Conservation (phyloP, 2,888 invertebrate species). For the Melipona beecheii region DNA sequence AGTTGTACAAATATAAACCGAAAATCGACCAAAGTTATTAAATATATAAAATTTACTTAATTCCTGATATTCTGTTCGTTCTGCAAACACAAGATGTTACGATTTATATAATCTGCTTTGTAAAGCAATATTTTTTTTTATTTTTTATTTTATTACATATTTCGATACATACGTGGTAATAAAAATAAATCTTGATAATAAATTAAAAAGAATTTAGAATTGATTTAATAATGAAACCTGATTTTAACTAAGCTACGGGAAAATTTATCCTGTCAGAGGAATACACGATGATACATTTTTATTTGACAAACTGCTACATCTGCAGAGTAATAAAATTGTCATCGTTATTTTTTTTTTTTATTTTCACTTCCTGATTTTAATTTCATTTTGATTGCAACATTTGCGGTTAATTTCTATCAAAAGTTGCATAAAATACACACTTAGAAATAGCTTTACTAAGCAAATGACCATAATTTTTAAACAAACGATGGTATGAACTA, state of each 20-base stretch:
- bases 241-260: neutral
- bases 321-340: neutral
- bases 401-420: neutral
- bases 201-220: neutral
- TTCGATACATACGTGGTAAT: neutral
- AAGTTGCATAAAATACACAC: neutral
- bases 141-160: no score
- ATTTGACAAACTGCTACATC: neutral
- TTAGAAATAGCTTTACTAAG: neutral
- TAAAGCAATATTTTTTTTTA: neutral
- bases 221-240: no score
- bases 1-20: neutral
- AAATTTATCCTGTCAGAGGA: neutral
- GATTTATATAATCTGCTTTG: neutral
- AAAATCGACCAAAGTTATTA: neutral
- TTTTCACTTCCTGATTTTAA: neutral
- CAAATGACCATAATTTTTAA: neutral
- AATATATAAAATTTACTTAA: neutral
- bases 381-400: neutral
- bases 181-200: no score
- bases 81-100: neutral
- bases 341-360: neutral
- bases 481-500: neutral
- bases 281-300: neutral
- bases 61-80: conserved; percentile 8